Conservation (phyloP, 2,113 vertebrate species). For the Pao palembangensis region DNA sequence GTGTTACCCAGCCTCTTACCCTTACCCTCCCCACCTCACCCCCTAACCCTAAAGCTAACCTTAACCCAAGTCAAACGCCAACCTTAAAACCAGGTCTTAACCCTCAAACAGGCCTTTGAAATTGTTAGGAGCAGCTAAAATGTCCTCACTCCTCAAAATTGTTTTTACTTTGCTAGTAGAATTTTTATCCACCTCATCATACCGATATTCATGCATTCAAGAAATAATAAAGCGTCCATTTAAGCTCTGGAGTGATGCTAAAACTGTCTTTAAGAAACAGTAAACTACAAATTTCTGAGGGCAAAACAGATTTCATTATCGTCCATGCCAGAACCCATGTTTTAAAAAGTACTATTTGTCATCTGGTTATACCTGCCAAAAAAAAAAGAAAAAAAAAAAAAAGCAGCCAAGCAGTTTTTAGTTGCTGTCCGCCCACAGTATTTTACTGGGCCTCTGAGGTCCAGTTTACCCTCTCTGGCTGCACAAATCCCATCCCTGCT, state of each 20-base stretch:
- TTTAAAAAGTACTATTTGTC: constrained; percentile 43
- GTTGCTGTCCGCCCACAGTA: constrained; percentile 47
- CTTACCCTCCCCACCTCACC: constrained; percentile 5
- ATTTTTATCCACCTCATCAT: background rate
- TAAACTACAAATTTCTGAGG: constrained; percentile 62
- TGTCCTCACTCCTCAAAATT: no score
- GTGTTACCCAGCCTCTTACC: no score
- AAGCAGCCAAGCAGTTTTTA: constrained; percentile 59
- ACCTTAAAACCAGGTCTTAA: no score
- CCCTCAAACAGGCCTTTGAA: no score
- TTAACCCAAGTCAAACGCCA: no score
- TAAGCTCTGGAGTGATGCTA: constrained; percentile 54
- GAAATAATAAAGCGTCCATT: constrained; percentile 58
- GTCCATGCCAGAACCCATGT: constrained; percentile 58
- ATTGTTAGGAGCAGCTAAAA: no score
- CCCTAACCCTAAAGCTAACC: no score
- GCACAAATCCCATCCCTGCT: constrained; percentile 18
- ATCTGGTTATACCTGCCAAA: constrained; percentile 62
- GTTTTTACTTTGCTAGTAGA: no score
- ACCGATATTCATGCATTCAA: constrained; percentile 25
- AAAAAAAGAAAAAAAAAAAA: constrained; percentile 56
- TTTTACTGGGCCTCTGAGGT: constrained; percentile 57
- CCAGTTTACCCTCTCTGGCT: constrained; percentile 50
- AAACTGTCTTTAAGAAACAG: constrained; percentile 65
- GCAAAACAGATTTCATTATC: constrained; percentile 54